Conservation (phyloP, 2,113 vertebrate genomes). For the Oxygymnocypris stewartii region DNA sequence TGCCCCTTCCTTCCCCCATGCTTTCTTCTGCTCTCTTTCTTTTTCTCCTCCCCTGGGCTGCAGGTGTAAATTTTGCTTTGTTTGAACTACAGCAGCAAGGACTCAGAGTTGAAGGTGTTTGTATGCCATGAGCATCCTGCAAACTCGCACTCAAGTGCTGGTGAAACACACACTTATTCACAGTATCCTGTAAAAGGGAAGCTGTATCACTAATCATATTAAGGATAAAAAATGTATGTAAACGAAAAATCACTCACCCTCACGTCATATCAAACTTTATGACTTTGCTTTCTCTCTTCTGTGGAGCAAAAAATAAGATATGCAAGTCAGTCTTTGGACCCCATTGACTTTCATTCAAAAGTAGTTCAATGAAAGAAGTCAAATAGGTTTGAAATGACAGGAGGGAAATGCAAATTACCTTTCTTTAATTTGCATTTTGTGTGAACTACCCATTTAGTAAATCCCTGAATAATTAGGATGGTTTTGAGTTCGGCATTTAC, state of each 20-base stretch:
- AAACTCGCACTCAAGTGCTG: conserved; percentile 24
- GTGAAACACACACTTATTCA: background rate
- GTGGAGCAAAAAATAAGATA: background rate
- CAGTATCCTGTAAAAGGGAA: background rate
- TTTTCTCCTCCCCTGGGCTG: background rate
- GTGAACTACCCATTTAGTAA: background rate
- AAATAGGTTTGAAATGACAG: background rate
- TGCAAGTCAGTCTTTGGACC: too few species aligned
- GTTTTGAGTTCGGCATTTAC: background rate
- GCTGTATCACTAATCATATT: background rate
- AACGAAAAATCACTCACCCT: too few species aligned
- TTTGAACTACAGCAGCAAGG: conserved; percentile 44
- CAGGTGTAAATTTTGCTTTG: conserved; percentile 45
- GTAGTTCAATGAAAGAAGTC: background rate
- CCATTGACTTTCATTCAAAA: too few species aligned
- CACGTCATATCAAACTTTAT: too few species aligned
- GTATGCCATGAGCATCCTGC: conserved; percentile 33
- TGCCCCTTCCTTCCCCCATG: background rate
- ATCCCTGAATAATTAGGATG: background rate
- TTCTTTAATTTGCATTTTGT: background rate
- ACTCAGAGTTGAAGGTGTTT: conserved; percentile 35
- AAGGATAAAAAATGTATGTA: background rate
- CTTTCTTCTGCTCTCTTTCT: conserved; percentile 67
- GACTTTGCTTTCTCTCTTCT: background rate
- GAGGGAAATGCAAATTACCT: too few species aligned